phyloP scores from a whole-genome alignment of 2,797 vertebrate genomes.

The Miichthys miiuy region DNA sequence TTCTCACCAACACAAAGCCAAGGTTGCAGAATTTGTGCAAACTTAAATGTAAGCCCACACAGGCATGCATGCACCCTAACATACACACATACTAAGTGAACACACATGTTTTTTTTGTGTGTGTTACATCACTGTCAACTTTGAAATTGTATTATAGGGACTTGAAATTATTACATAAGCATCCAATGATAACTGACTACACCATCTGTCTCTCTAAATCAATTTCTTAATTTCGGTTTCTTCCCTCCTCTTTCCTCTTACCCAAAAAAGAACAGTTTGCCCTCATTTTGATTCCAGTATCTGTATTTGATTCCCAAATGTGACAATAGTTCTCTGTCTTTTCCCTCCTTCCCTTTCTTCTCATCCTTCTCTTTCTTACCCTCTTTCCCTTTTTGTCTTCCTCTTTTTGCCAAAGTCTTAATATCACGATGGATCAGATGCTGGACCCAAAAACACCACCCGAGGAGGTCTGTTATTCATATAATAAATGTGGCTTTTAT shows the following conservation, averaged over 20 bases:
- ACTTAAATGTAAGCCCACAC: background rate
- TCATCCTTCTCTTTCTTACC: background rate
- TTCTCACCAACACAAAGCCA: conserved; percentile 27
- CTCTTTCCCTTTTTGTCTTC: background rate
- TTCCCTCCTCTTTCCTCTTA: background rate
- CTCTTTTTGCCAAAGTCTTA: conserved; percentile 7
- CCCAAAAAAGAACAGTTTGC: conserved; percentile 16
- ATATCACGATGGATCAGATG: conserved; percentile 37
- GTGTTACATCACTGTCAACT: background rate
- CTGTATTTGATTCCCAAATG: conserved; percentile 24
- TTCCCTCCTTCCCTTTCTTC: background rate
- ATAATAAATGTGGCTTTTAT: conserved; percentile 40
- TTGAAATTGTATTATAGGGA: background rate
- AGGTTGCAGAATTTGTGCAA: conserved; percentile 7
- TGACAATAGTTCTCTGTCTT: conserved; percentile 7
- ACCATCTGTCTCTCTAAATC: conserved; percentile 20
- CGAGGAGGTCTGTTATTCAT: conserved; percentile 35
- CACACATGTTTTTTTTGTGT: background rate
- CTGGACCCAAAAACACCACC: conserved; percentile 21
- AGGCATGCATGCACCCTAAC: background rate
- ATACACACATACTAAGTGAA: background rate
- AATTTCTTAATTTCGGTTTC: conserved; percentile 7
- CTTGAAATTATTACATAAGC: conserved; percentile 3
- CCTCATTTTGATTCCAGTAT: conserved; percentile 31
- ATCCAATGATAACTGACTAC: conserved; percentile 3